Percentiles rank a stretch among this genome's conserved stretches.
Conservation (phyloP, 2,797 vertebrate species). For the Echeneis naucrates region DNA sequence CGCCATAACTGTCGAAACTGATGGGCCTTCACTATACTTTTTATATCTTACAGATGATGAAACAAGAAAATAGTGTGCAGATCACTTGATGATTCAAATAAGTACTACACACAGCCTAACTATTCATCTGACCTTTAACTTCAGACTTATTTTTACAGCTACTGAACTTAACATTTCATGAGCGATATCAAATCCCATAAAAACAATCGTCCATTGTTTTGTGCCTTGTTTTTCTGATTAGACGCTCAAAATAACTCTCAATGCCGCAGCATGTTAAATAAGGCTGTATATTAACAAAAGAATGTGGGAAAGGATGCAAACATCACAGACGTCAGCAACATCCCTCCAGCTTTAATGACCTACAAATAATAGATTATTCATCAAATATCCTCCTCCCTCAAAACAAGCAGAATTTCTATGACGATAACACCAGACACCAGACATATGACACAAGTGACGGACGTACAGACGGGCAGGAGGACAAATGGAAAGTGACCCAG, state of each 20-base stretch:
- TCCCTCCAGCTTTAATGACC: conserved; percentile 28
- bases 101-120: background rate
- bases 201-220: conserved; percentile 5
- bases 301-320: conserved; percentile 42
- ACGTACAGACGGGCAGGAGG: conserved; percentile 18
- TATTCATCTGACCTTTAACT: background rate
- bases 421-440: conserved; percentile 36
- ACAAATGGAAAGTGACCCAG: conserved; percentile 59
- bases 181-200: background rate
- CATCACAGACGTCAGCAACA: conserved; percentile 46
- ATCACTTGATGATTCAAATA: background rate
- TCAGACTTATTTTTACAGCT: background rate
- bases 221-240: conserved; percentile 10
- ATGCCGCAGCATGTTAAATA: conserved; percentile 29
- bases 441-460: conserved; percentile 42
- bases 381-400: conserved; percentile 42
- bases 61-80: background rate
- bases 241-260: conserved; percentile 42
- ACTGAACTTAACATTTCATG: background rate
- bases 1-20: background rate
- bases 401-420: conserved; percentile 25
- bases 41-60: background rate
- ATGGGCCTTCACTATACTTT: background rate
- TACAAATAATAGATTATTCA: conserved; percentile 59
- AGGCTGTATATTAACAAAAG: conserved; percentile 16